phyloP scores from a whole-genome alignment of 2,797 vertebrate species.

The Clarias laeviceps region DNA sequence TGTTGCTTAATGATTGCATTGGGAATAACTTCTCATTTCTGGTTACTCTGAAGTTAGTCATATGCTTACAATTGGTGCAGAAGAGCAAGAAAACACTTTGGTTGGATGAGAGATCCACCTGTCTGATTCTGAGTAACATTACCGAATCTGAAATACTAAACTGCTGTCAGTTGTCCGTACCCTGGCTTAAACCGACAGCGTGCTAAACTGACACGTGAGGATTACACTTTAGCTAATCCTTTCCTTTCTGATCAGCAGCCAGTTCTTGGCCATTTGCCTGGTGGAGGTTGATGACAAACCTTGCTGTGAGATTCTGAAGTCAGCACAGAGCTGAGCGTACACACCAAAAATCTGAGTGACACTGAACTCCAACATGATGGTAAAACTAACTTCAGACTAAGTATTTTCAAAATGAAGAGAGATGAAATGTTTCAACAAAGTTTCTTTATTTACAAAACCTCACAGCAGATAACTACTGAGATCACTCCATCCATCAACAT shows the following conservation, averaged over 20 bases:
- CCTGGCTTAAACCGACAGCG: not conserved
- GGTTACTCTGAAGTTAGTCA: not conserved
- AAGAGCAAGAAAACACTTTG: not conserved
- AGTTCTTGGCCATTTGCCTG: not conserved
- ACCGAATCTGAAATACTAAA: not conserved
- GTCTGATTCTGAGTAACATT: not conserved
- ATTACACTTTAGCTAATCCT: slow-evolving; percentile 19
- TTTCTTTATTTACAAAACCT: slow-evolving; percentile 75
- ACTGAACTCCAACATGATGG: not conserved
- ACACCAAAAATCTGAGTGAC: not conserved
- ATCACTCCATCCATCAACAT: slow-evolving; percentile 21
- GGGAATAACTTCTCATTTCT: not conserved
- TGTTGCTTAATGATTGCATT: not conserved
- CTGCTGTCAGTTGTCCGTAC: not conserved
- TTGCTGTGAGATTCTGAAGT: not conserved
- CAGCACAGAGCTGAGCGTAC: not conserved
- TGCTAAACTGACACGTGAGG: not conserved
- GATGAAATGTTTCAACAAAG: slow-evolving; percentile 31
- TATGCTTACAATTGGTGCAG: not conserved
- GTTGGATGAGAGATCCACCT: too few relatives aligned
- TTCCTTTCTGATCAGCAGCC: not conserved
- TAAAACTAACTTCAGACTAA: not conserved
- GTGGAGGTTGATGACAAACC: not conserved
- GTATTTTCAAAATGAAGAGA: not conserved
- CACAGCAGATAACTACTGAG: slow-evolving; percentile 21